phyloP scores from a whole-genome alignment of 1,140 invertebrate species.

The Papilio polyxenes region DNA sequence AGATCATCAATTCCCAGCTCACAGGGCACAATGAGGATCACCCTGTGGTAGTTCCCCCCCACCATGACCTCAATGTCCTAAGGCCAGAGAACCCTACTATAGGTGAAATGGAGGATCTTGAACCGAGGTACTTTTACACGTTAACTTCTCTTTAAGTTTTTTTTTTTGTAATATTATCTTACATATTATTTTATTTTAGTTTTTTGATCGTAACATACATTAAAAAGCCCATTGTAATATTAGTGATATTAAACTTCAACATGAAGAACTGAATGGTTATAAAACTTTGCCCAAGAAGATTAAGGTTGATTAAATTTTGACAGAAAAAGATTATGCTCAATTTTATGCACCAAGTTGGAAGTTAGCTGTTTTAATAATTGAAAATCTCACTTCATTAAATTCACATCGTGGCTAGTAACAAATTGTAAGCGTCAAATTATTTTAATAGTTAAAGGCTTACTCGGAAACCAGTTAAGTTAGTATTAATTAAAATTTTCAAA shows the following conservation, averaged over 20 bases:
- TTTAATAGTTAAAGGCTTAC: not conserved
- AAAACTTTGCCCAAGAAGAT: too few relatives aligned
- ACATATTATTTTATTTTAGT: not conserved
- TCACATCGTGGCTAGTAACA: not conserved
- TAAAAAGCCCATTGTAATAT: not conserved
- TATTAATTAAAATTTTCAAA: constrained; percentile 77
- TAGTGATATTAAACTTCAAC: not conserved
- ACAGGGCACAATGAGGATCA: constrained; percentile 69
- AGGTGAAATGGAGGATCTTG: constrained; percentile 83
- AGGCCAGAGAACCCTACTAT: constrained; percentile 83
- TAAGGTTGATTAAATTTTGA: not conserved
- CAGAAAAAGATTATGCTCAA: not conserved
- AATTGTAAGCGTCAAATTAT: not conserved
- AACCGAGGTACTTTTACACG: constrained; percentile 80
- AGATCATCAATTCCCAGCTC: constrained; percentile 64
- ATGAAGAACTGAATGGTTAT: too few relatives aligned
- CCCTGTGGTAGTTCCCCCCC: constrained; percentile 81
- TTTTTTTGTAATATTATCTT: too few relatives aligned
- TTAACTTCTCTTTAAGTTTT: not conserved
- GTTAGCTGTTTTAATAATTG: not conserved
- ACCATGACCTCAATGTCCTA: constrained; percentile 77
- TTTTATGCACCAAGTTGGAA: not conserved
- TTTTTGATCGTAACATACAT: too few relatives aligned
- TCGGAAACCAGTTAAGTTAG: constrained; percentile 53
- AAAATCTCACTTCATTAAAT: not conserved